Conservation (phyloP, 2,888 invertebrate species). For the Papilio protenor region DNA sequence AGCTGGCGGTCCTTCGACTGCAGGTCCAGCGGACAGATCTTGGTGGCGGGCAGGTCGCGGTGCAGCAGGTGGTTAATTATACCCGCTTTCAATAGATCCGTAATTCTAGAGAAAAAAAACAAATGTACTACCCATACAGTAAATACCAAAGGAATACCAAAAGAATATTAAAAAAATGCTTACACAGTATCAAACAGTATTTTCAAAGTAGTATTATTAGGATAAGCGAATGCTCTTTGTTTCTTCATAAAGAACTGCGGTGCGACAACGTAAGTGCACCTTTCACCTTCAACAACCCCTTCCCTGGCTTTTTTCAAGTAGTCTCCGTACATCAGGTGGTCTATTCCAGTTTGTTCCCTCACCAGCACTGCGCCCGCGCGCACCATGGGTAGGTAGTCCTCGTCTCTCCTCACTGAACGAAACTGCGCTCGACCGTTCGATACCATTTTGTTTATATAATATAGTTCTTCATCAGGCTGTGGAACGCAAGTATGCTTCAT, state of each 20-base stretch:
- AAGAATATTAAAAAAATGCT: too few species aligned
- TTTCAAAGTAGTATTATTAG: conserved; percentile 84
- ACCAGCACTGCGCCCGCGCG: conserved; percentile 77
- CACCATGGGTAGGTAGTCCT: conserved; percentile 66
- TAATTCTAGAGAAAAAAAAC: conserved; percentile 82
- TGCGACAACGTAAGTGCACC: conserved; percentile 91
- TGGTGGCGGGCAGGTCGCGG: conserved; percentile 87
- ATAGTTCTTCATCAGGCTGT: conserved; percentile 73
- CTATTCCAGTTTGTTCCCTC: conserved; percentile 88
- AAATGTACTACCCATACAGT: background rate
- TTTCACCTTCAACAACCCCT: conserved; percentile 83
- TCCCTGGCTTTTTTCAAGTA: conserved; percentile 86
- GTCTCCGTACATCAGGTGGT: conserved; percentile 88
- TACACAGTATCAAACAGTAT: conserved; percentile 88
- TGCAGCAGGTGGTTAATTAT: conserved; percentile 87
- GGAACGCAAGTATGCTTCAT: conserved; percentile 18
- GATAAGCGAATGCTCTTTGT: conserved; percentile 90
- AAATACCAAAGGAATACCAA: background rate
- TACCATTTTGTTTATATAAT: conserved; percentile 75
- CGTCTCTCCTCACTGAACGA: conserved; percentile 58
- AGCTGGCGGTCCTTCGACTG: conserved; percentile 92
- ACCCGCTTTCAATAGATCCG: conserved; percentile 89
- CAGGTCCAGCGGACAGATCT: conserved; percentile 92
- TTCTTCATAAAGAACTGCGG: conserved; percentile 87
- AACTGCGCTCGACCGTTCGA: conserved; percentile 71